Conservation (phyloP, 1,140 invertebrate genomes). For the Polyergus mexicanus region DNA sequence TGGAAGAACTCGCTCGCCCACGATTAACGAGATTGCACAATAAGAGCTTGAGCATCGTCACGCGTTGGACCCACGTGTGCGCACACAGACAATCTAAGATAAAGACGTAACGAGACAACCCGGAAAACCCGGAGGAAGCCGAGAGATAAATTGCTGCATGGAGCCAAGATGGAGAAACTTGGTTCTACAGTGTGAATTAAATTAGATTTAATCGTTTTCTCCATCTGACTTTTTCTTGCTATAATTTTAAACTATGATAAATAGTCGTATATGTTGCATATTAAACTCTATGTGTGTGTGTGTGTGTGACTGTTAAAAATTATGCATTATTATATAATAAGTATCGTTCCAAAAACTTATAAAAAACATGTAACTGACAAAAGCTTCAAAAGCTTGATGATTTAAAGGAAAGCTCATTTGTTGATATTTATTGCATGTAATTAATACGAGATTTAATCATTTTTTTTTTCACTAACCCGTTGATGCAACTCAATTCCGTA, state of each 20-base stretch:
- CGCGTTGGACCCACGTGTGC: not conserved
- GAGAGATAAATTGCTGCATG: conserved; percentile 8
- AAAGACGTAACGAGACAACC: not conserved
- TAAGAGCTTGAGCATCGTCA: not conserved
- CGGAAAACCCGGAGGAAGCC: not conserved
- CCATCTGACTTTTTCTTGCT: not conserved
- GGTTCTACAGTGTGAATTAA: not conserved
- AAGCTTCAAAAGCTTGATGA: no score
- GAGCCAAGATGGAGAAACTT: not conserved
- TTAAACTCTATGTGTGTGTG: not conserved
- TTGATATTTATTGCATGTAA: no score
- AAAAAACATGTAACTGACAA: no score
- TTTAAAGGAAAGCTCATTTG: no score
- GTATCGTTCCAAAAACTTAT: not conserved
- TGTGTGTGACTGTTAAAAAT: not conserved
- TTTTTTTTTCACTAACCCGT: no score
- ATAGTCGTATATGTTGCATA: not conserved
- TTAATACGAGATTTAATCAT: no score
- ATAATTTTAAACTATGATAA: not conserved
- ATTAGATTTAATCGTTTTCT: conserved; percentile 16
- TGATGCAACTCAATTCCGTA: no score
- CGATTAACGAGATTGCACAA: not conserved
- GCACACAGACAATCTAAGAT: not conserved
- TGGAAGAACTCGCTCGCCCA: not conserved
- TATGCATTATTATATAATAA: not conserved